Percentiles rank a stretch among this genome's conserved stretches.
Evolutionary conservation across 1,140 invertebrate genomes (phyloP).

Genomic region (Zophobas morio): DNA sequence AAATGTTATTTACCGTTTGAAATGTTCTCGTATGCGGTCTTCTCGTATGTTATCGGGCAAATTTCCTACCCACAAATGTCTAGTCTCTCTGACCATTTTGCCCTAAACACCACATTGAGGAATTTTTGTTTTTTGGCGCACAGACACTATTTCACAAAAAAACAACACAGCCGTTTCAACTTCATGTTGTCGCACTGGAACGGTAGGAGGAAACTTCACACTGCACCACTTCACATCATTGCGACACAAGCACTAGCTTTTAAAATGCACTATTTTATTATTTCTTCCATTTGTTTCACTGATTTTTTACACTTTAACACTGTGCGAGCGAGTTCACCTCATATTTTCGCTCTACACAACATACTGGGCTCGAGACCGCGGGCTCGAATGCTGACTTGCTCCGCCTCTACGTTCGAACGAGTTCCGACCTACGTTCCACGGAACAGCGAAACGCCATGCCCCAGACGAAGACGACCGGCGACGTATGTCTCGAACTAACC

Average conservation of each 20-base stretch:
- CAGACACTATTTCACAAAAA: slow-evolving; percentile 67
- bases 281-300: slow-evolving; percentile 55
- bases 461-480: slow-evolving; percentile 47
- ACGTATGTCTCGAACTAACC: slow-evolving; percentile 51
- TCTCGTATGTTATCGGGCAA: slow-evolving; percentile 98
- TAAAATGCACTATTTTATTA: slow-evolving; percentile 37
- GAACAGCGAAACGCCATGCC: slow-evolving; percentile 13
- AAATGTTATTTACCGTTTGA: slow-evolving; percentile 87
- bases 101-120: slow-evolving; percentile 80
- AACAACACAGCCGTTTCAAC: slow-evolving; percentile 64
- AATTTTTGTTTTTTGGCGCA: slow-evolving; percentile 71
- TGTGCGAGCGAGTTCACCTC: slow-evolving; percentile 63
- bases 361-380: slow-evolving; percentile 59
- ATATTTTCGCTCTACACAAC: slow-evolving; percentile 65
- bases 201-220: slow-evolving; percentile 36
- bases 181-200: slow-evolving; percentile 52
- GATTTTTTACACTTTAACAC: slow-evolving; percentile 58
- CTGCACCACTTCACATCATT: slow-evolving; percentile 31
- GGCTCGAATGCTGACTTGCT: slow-evolving; percentile 62
- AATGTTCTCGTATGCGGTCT: slow-evolving; percentile 95
- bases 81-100: slow-evolving; percentile 99
- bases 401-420: slow-evolving; percentile 58
- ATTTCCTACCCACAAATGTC: slow-evolving; percentile 99
- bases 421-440: slow-evolving; percentile 50
- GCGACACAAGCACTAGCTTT: slow-evolving; percentile 30